Evolutionary conservation across 2,113 vertebrate genomes (phyloP).

Genomic region (Oryzias celebensis): DNA sequence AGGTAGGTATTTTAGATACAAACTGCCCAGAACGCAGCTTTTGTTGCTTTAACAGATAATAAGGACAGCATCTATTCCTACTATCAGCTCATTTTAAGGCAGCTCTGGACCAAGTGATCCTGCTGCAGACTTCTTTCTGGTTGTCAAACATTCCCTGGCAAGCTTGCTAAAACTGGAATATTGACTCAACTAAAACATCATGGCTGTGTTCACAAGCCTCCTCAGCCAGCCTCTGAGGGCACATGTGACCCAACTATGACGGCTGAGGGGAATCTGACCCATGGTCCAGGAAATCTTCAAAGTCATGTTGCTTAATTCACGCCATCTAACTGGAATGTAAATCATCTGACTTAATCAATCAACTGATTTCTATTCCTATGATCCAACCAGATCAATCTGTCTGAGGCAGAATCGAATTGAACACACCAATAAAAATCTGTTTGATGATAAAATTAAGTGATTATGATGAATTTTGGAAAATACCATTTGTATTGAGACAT

Average conservation of each 20-base stretch:
- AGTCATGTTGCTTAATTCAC: neutral
- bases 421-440: too few species aligned
- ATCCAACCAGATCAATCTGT: too few species aligned
- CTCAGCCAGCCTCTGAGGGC: conserved; percentile 52
- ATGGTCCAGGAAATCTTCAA: conserved; percentile 3
- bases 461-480: too few species aligned
- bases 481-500: too few species aligned
- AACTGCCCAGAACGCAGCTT: conserved; percentile 47
- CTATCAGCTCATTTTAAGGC: conserved; percentile 59
- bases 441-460: too few species aligned
- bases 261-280: conserved; percentile 45
- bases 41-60: conserved; percentile 58
- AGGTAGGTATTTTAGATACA: conserved; percentile 38
- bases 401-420: too few species aligned
- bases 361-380: too few species aligned
- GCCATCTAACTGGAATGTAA: neutral
- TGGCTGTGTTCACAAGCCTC: conserved; percentile 63
- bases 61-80: conserved; percentile 37
- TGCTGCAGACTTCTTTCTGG: conserved; percentile 47
- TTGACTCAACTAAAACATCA: conserved; percentile 65
- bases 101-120: conserved; percentile 49
- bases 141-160: conserved; percentile 53
- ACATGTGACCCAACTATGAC: conserved; percentile 63
- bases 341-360: too few species aligned
- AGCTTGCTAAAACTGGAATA: conserved; percentile 35